Conservation (phyloP, 92 coral and sea anemone genomes). For the Montipora capitata region DNA sequence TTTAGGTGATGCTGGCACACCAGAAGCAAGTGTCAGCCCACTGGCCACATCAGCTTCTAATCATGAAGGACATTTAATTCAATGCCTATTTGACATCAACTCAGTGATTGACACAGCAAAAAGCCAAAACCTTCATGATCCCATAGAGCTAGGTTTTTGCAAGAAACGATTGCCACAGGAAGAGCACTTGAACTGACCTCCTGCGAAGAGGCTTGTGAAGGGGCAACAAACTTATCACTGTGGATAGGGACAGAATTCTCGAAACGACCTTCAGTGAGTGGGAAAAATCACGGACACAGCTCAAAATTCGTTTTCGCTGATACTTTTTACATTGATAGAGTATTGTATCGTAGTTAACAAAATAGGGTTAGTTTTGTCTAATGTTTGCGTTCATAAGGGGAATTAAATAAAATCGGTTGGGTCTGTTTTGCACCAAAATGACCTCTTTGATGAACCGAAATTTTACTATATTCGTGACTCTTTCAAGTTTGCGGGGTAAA, state of each 20-base stretch:
- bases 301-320: too few relatives aligned
- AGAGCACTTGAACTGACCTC: constrained; percentile 62
- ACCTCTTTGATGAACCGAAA: too few relatives aligned
- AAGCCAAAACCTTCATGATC: constrained; percentile 29
- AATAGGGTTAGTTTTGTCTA: neutral
- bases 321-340: too few relatives aligned
- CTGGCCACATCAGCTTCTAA: constrained; percentile 8
- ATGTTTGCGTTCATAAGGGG: too few relatives aligned
- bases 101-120: constrained; percentile 10
- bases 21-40: constrained; percentile 9
- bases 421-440: too few relatives aligned
- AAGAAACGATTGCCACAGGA: constrained; percentile 55
- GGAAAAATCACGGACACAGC: too few relatives aligned
- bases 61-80: constrained; percentile 5
- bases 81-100: constrained; percentile 26
- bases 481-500: too few relatives aligned
- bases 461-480: too few relatives aligned
- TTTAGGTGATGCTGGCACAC: neutral
- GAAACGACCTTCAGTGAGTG: constrained; percentile 79
- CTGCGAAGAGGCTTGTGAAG: constrained; percentile 58
- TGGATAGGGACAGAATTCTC: constrained; percentile 67
- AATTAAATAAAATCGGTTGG: too few relatives aligned
- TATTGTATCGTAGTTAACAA: neutral
- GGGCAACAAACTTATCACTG: constrained; percentile 62
- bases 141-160: constrained; percentile 38